Evolutionary conservation across 1,140 invertebrate species (phyloP).

Genomic region (Rhagoletis pomonella): DNA sequence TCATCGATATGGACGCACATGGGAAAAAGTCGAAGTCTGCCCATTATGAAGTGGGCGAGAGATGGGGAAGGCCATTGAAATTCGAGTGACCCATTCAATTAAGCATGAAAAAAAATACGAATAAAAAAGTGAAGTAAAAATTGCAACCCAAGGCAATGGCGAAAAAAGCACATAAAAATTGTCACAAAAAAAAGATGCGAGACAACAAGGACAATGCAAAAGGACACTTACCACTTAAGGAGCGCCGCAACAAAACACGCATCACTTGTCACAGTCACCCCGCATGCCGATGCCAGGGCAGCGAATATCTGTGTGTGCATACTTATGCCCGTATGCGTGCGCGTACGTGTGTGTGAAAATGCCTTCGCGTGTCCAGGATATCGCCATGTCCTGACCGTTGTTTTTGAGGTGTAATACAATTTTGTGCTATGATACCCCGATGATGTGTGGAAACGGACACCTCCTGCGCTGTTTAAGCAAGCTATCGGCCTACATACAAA

Average conservation of each 20-base stretch:
- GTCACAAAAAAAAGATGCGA: constrained; percentile 49
- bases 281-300: too few relatives aligned
- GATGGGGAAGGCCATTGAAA: constrained; percentile 47
- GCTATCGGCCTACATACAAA: neutral
- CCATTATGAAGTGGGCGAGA: neutral
- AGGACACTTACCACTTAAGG: constrained; percentile 72
- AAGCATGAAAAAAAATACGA: constrained; percentile 65
- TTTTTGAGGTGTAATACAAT: constrained; percentile 74
- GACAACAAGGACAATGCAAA: constrained; percentile 57
- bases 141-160: neutral
- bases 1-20: too few relatives aligned
- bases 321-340: constrained; percentile 55
- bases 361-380: constrained; percentile 52
- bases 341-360: neutral
- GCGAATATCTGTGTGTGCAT: neutral
- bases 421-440: constrained; percentile 63
- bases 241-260: constrained; percentile 73
- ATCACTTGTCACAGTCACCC: constrained; percentile 72
- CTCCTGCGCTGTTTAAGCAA: neutral
- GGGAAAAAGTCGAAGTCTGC: neutral
- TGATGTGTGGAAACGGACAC: constrained; percentile 20
- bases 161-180: constrained; percentile 60
- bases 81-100: constrained; percentile 72
- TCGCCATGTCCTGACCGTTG: constrained; percentile 72
- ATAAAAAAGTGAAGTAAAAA: constrained; percentile 47